Evolutionary conservation across 2,888 invertebrate species (phyloP), one percentile per base, ranked within the genome.

Genomic region (Xiphydria camelus): DNA sequence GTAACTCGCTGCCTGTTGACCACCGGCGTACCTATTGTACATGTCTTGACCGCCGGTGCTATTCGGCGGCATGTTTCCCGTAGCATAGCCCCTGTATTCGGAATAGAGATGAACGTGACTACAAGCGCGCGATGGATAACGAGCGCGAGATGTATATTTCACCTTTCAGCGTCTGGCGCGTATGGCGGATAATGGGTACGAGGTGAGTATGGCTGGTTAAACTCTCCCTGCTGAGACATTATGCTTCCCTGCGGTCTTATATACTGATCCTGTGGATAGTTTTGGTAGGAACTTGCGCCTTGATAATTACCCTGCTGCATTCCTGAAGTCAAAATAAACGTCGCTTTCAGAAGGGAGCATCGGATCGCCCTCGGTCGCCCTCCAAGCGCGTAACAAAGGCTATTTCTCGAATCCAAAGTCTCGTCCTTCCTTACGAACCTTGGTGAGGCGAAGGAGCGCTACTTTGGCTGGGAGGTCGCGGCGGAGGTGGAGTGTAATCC

Each of bases 381-480:
- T n/a, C n/a, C n/a, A n/a, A n/a, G n/a, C n/a, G n/a, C n/a, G n/a
- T n/a, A n/a, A n/a, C n/a, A n/a, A n/a, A n/a, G n/a, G n/a, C n/a
- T n/a, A n/a, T n/a, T n/a, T n/a, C n/a, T n/a, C n/a, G n/a, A n/a
- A n/a, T n/a, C n/a, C n/a, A n/a, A n/a, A n/a, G n/a, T n/a, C n/a
- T n/a, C n/a, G 7, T 32, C 9, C 6, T 14, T 10, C 14, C 10
- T 3, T 12, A 75, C 73, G 70, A 77, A 85, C 85, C 84, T 76
- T 82, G 82, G 76, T 85, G 84, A 47, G 84, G 82, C 51, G 81
- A 80, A 54, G 83, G 82, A 58, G 84, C 81, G 68, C 80, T 83
- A 53, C 80, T 80, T 72, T 85, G 85, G 52, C 84, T 81, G 33
- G 83, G 85, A 76, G 91, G 90, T 76, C 90, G 82, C 66, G 83